These are phyloP conservation scores for Pygathrix nemaeus DNA, from an alignment of 2,113 vertebrate genomes.

Conservation along the genomic window DNA sequence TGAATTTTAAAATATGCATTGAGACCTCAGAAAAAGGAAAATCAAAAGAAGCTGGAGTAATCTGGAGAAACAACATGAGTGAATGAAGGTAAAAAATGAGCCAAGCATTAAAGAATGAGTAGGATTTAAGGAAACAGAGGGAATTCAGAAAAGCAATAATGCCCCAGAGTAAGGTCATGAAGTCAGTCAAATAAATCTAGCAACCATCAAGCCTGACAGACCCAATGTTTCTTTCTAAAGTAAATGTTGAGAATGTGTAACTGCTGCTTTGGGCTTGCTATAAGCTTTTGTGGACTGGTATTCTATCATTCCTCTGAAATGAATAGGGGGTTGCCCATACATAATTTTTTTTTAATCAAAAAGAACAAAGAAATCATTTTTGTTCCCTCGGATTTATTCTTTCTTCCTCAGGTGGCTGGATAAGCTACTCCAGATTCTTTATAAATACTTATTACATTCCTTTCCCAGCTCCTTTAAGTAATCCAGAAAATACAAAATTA, in stretches of 20 bases:
- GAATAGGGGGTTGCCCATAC: background rate
- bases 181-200: conserved; percentile 35
- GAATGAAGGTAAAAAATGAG: background rate
- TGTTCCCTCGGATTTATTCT: background rate
- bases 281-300: background rate
- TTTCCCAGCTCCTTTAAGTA: background rate
- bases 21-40: background rate
- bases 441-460: background rate
- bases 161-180: background rate
- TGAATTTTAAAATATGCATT: background rate
- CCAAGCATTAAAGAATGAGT: background rate
- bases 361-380: background rate
- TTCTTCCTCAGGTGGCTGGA: background rate
- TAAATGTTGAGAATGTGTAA: background rate
- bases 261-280: background rate
- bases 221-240: background rate
- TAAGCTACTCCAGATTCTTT: background rate
- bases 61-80: background rate
- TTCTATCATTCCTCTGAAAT: background rate
- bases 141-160: background rate
- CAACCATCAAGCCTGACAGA: conserved; percentile 6
- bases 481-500: background rate
- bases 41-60: background rate
- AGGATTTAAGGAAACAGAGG: background rate
- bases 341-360: background rate